These are phyloP conservation scores for Euplexia lucipara DNA, from an alignment of 2,888 invertebrate species.

Conservation along the genomic window DNA sequence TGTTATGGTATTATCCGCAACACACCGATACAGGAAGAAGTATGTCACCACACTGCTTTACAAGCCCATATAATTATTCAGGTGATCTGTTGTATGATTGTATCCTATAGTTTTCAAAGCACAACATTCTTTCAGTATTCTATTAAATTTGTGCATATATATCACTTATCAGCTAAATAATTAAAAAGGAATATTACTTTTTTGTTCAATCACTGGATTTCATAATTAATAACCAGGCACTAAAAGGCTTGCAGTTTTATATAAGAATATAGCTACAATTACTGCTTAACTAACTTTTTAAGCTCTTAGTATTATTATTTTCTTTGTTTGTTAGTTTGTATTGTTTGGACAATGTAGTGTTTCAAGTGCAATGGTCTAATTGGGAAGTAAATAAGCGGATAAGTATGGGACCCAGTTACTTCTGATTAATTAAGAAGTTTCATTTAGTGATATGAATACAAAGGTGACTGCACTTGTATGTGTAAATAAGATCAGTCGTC, in stretches of 20 bases:
- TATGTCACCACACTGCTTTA: conserved; percentile 99
- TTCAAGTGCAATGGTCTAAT: conserved; percentile 21
- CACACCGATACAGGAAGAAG: conserved; percentile 99
- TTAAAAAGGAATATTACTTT: conserved; percentile 14
- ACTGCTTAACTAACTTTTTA: conserved; percentile 7
- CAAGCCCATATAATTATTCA: conserved; percentile 96
- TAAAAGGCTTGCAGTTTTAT: conserved; percentile 20
- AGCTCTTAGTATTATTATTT: conserved; percentile 34
- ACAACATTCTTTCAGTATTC: conserved; percentile 48
- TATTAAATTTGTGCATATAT: conserved; percentile 24
- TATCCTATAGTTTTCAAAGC: conserved; percentile 40
- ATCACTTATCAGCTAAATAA: conserved; percentile 13
- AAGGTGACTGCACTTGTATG: conserved; percentile 34
- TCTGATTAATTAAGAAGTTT: conserved; percentile 40
- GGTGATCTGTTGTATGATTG: conserved; percentile 40
- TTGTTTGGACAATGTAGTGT: conserved; percentile 33
- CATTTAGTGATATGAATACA: conserved; percentile 43
- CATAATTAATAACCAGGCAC: conserved; percentile 27
- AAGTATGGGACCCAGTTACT: conserved; percentile 37
- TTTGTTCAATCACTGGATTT: background rate
- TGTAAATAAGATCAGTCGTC: conserved; percentile 48
- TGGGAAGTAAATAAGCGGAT: conserved; percentile 32
- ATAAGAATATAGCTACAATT: conserved; percentile 13
- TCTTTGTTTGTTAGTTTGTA: conserved; percentile 35
- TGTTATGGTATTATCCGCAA: conserved; percentile 99